Evolutionary conservation across 2,888 invertebrate genomes (phyloP), one percentile per base, ranked within the genome.

Genomic region (Aspidapion aeneum): DNA sequence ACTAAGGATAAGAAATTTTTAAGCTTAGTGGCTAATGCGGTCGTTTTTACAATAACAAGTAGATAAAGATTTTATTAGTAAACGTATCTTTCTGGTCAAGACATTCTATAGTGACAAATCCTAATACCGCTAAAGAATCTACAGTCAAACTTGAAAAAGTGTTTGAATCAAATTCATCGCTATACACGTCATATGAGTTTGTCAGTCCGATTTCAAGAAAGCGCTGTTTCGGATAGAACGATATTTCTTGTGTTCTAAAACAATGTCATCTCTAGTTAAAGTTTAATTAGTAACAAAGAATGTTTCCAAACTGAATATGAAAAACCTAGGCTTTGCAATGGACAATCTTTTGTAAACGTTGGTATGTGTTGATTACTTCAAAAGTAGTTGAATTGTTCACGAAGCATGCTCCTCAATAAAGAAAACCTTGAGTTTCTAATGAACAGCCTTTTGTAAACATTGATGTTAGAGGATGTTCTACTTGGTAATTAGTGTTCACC

Each of bases 391-490:
- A 87, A 72, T 84, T 83, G 71, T 80, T 83, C 67, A 89, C 82
- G 70, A 88, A 86, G 79, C 92, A 89, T 20, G 90, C 89, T 68
- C 86, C 86, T 70, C 56, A 92, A 79, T 68, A 82, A 83, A 62
- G 84, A 83, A 72, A 91, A 85, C 55, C 76, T 82, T 65, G 89
- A 87, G 68, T 88, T 86, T 67, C 87, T 85, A 73, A 93, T 83
- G 69, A 83, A 81, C 68, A 93, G 85, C 62, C 85, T 82, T 71
- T 88, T 83, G 59, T 83, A 83, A 50, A 93, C 87, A 72, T 88
- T 88, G 57, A 93, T 81, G 71, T 93, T 91, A 63, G 90, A 89
- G 75, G 92, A 84, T 63, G 87, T 85, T 65, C 90, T 84, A 70
- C 91, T 90, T 1, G 90, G 90, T 64, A 91, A 0, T 81, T 81